Base-by-base conservation (phyloP, 2,888 invertebrate genomes). In the Cerastoderma edule region DNA sequence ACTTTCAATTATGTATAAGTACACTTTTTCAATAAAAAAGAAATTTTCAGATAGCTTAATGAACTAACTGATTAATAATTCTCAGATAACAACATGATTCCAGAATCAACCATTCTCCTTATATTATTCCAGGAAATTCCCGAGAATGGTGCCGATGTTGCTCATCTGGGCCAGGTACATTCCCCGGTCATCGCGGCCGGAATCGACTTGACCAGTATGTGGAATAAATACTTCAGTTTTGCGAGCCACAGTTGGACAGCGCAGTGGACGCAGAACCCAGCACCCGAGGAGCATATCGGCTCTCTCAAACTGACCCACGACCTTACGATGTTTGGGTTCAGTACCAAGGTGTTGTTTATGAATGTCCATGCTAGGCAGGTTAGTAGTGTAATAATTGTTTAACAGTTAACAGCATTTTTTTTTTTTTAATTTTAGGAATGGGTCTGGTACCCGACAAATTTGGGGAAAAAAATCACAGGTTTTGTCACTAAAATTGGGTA, bases 131-230 rank as follows among this genome's bases (percentile, higher is more conserved):
- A 96, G 96, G 97, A 98, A 87, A 96, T 97, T 48, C 97, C 97
- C 0, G 97, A 97, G 91, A 98, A 98, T 87, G 97, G 97, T 0
- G 96, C 97, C 0, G 97, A 98, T 88, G 94, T 96, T 0, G 95
- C 96, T 0, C 98, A 98, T 90, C 94, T 98, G 28, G 94, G 94
- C 67, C 95, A 96, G 0, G 95, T 98, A 0, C 98, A 98, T 85
- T 95, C 95, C 0, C 94, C 95, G 0, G 91, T 93, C 0, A 91
- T 95, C 71, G 73, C 96, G 32, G 94, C 94, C 71, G 94, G 95
- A 28, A 90, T 93, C 68, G 88, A 93, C 66, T 85, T 92, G 33
- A 80, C 89, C 16, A 75, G 77, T 57, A 91, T 89, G 84, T 91
- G 92, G 68, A 88, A 86, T 19, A 90, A 91, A 64, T 81, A 92